A percentile compares a stretch with the other conserved stretches of the same genome.
phyloP scores from a whole-genome alignment of 2,797 vertebrate genomes.

The Sciurus vulgaris region DNA sequence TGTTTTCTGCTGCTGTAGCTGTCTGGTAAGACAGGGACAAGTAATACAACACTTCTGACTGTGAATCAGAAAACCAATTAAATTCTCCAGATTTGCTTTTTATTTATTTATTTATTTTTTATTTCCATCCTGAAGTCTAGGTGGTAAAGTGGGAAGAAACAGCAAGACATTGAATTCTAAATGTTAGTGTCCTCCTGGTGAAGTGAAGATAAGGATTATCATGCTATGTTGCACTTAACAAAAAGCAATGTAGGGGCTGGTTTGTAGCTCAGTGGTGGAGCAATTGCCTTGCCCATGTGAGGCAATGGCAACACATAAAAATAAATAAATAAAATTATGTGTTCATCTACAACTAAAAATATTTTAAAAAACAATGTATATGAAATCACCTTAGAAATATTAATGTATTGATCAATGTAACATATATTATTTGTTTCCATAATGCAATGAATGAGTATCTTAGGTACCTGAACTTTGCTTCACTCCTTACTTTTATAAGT shows the following conservation, averaged over 20 bases:
- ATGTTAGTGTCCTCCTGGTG: background rate
- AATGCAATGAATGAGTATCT: background rate
- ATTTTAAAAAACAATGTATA: background rate
- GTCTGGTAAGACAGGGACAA: background rate
- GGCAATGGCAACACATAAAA: no score
- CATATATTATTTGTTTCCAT: background rate
- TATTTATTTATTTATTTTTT: no score
- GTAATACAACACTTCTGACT: background rate
- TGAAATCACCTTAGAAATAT: background rate
- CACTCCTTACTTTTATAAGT: background rate
- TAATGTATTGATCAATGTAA: background rate
- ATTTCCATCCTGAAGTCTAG: background rate
- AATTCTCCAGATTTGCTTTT: background rate
- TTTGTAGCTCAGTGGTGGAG: no score
- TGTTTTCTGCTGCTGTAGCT: background rate
- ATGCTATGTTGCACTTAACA: background rate
- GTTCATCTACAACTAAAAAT: no score
- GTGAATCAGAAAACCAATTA: background rate
- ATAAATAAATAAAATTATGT: no score
- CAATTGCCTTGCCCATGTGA: no score
- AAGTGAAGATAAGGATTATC: background rate
- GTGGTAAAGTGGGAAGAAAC: background rate
- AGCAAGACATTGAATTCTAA: background rate
- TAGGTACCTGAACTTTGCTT: background rate
- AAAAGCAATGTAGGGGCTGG: background rate